Evolutionary conservation across 2,113 vertebrate species (phyloP).

Genomic region (Acanthochromis polyacanthus): DNA sequence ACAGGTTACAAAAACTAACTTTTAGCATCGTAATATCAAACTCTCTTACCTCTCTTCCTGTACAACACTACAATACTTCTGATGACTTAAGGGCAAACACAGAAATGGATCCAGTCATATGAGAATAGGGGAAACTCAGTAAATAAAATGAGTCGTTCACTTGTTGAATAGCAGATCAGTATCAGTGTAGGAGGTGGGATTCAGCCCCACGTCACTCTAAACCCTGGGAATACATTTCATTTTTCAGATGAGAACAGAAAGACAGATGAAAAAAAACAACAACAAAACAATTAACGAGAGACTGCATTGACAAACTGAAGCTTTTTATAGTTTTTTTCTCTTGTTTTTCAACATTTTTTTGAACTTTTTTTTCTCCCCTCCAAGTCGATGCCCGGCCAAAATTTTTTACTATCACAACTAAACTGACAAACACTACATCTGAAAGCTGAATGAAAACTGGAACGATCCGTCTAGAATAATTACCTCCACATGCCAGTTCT

Average conservation of each 20-base stretch:
- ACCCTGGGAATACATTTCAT: neutral
- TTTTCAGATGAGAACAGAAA: neutral
- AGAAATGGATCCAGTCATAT: too few relatives aligned
- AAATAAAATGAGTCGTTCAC: too few relatives aligned
- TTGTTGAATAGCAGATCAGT: neutral
- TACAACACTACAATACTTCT: neutral
- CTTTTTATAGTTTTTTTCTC: neutral
- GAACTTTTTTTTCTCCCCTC: neutral
- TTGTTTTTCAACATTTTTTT: neutral
- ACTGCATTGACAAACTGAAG: slow-evolving; percentile 10
- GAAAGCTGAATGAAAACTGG: slow-evolving; percentile 44
- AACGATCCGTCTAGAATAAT: slow-evolving; percentile 38
- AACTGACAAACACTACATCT: slow-evolving; percentile 54
- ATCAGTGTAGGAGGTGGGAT: neutral
- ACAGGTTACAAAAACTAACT: neutral
- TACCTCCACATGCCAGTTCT: slow-evolving; percentile 57
- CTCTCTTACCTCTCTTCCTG: neutral
- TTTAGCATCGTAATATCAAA: neutral
- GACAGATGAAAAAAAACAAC: neutral
- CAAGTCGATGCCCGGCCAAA: slow-evolving; percentile 8
- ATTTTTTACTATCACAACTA: slow-evolving; percentile 36
- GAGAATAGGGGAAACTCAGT: too few relatives aligned
- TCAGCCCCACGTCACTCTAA: neutral
- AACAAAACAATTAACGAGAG: neutral
- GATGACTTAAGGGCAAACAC: neutral